Evolutionary conservation across 2,797 vertebrate species (phyloP).

Genomic region (Spizella passerina): DNA sequence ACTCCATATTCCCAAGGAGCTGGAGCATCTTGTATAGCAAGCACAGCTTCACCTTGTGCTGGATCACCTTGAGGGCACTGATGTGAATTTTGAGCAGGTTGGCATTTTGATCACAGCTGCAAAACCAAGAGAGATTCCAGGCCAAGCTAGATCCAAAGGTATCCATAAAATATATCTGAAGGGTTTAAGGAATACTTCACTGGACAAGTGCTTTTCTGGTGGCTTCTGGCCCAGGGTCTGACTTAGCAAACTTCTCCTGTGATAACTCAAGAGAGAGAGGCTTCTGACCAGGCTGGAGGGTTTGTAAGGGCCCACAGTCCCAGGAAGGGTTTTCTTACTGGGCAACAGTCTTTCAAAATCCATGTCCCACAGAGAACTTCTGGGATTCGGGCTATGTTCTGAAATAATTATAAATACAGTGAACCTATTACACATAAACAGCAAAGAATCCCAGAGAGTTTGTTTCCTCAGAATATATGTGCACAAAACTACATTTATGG

Average conservation of each 20-base stretch:
- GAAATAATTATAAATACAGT: constrained; percentile 30
- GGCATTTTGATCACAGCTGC: constrained; percentile 18
- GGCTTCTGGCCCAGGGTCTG: not conserved
- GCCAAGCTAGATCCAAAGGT: constrained; percentile 5
- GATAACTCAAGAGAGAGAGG: not conserved
- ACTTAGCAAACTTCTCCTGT: not conserved
- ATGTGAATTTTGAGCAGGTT: not conserved
- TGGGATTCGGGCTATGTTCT: constrained; percentile 20
- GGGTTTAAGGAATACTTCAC: constrained; percentile 33
- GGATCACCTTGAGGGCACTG: not conserved
- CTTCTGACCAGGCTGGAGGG: not conserved
- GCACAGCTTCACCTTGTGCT: not conserved
- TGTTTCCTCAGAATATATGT: not conserved
- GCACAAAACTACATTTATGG: not conserved
- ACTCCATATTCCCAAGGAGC: not conserved
- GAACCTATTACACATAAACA: not conserved
- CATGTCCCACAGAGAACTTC: not conserved
- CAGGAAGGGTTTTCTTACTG: not conserved
- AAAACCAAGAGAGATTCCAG: constrained; percentile 31
- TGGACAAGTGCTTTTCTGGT: not conserved
- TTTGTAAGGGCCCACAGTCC: not conserved
- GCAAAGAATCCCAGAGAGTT: not conserved
- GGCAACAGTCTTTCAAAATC: not conserved
- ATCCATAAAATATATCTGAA: constrained; percentile 12
- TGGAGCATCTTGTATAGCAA: not conserved